Evolutionary conservation across 2,888 invertebrate genomes (phyloP), one percentile per base, ranked within the genome.

Genomic region (Andrena flavipes): DNA sequence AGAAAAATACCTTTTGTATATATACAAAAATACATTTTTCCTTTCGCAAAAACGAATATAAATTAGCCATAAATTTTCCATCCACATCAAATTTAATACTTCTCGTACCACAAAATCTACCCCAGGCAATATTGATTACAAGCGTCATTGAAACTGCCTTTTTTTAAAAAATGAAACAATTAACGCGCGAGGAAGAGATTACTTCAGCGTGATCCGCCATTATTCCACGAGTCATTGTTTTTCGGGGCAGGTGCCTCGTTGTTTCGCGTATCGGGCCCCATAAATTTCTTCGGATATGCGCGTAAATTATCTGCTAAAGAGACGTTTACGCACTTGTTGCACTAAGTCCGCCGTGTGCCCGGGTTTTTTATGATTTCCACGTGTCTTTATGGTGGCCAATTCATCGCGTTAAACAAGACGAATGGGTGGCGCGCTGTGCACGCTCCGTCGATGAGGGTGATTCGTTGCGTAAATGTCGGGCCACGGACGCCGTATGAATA

Each of bases 241-340:
- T 72, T 72, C 49, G 48, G 20, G 56, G 23, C 80, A 64, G 29
- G 20, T 68, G 33, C 29, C 48, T 26, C 35, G 35, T 48, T 30
- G 48, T 20, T 2, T 2, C 6, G 23, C 51, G n/a, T 49, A 79
- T 80, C 35, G 59, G 30, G 16, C 30, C 20, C 59, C 7, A 80
- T 74, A 80, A 81, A 79, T 80, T 69, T 33, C 68, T 51, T 65
- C 59, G 59, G 30, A 26, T 26, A 69, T 33, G 20, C 49, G 42
- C 59, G 62, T 82, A 65, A 80, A 75, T 76, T 80, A 76, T 67
- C 70, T n/a, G 30, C 35, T 74, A 75, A 77, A 82, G 70, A 78
- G 59, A 82, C 82, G 64, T 84, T 82, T 72, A 78, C 63, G 75
- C 84, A 84, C 84, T 84, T 82, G 84, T 75, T 82, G 84, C 84